phyloP scores from a whole-genome alignment of 2,797 vertebrate species.

The Meriones psammophilus region DNA sequence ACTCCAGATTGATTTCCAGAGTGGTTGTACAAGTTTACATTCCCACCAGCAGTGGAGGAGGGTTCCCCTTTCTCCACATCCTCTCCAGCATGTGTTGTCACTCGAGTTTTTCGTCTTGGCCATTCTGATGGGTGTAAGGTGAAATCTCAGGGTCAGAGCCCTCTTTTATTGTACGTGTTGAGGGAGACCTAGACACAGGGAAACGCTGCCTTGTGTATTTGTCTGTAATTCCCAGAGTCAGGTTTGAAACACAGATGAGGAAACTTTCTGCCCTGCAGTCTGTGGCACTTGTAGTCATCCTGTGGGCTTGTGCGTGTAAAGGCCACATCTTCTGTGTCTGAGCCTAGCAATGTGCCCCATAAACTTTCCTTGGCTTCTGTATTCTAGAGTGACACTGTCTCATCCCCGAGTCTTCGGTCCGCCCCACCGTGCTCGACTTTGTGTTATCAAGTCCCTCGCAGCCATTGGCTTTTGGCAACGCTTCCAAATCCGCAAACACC shows the following conservation, averaged over 20 bases:
- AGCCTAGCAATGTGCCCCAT: background rate
- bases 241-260: background rate
- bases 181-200: background rate
- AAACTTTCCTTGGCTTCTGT: background rate
- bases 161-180: background rate
- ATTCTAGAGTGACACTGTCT: background rate
- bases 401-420: background rate
- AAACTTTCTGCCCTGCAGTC: background rate
- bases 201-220: background rate
- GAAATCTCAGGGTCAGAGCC: too few species aligned
- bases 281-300: background rate
- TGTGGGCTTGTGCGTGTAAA: background rate
- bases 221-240: background rate
- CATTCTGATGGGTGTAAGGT: too few species aligned
- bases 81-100: too few species aligned
- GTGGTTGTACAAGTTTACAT: too few species aligned
- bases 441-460: background rate
- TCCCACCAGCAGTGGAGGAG: too few species aligned
- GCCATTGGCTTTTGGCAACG: constrained; percentile 66
- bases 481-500: background rate
- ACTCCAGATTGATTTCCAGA: too few species aligned
- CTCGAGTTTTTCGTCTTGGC: too few species aligned
- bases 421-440: background rate
- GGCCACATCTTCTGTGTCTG: background rate
- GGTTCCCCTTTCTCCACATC: too few species aligned